Conservation (phyloP, 1,140 invertebrate genomes). For the Ceratina japonica region DNA sequence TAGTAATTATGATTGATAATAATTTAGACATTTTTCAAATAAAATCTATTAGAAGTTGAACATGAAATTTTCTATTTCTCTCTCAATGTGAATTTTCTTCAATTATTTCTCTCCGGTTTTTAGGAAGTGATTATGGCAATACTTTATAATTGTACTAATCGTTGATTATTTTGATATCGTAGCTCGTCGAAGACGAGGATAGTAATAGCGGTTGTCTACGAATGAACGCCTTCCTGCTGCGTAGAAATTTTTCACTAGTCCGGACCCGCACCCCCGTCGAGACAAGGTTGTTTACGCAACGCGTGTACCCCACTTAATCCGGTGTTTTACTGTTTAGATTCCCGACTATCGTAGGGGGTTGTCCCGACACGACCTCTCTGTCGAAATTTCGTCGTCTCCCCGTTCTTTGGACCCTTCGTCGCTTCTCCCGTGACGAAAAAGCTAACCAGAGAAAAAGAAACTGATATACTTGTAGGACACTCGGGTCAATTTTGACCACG, state of each 20-base stretch:
- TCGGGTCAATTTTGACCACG: not conserved
- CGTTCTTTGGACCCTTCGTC: constrained; percentile 25
- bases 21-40: no score
- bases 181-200: not conserved
- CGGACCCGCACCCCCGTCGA: constrained; percentile 46
- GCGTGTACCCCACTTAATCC: constrained; percentile 66
- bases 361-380: constrained; percentile 59
- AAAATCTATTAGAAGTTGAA: no score
- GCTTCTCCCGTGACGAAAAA: constrained; percentile 30
- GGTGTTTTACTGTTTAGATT: constrained; percentile 67
- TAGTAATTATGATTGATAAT: no score
- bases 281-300: constrained; percentile 59
- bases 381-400: constrained; percentile 31
- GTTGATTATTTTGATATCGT: constrained; percentile 14
- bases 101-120: not conserved
- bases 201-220: constrained; percentile 15
- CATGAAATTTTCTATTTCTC: no score
- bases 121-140: not conserved
- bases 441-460: not conserved
- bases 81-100: no score
- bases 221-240: constrained; percentile 35
- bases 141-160: not conserved
- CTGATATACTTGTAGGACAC: not conserved
- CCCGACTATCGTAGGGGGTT: constrained; percentile 67
- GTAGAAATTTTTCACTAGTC: constrained; percentile 59